Evolutionary conservation across 2,797 vertebrate species (phyloP).

Genomic region (Chiroxiphia lanceolata): DNA sequence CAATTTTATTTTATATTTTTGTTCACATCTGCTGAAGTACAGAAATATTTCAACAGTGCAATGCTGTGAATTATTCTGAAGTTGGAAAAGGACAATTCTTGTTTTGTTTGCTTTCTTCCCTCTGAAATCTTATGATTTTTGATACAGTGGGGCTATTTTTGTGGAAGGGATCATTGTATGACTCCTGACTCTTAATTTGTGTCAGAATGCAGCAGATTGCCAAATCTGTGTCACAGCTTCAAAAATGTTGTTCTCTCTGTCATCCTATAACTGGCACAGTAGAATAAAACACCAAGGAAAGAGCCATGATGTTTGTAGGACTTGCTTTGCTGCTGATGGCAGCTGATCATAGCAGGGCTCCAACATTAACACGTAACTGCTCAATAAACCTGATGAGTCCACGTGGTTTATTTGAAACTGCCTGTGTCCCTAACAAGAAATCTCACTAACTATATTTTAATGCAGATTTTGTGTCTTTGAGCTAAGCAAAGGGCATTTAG

Average conservation of each 20-base stretch:
- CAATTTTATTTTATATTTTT: neutral
- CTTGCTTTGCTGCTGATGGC: neutral
- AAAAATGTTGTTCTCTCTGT: neutral
- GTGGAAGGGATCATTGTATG: neutral
- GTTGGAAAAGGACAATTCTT: neutral
- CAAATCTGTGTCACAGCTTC: neutral
- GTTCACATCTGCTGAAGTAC: neutral
- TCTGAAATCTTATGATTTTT: neutral
- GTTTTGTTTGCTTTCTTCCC: neutral
- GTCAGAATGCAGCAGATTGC: neutral
- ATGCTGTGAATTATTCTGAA: neutral
- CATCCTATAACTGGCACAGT: neutral
- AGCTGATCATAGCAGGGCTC: neutral
- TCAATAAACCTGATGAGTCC: neutral
- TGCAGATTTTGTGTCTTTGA: neutral
- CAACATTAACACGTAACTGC: neutral
- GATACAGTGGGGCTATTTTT: neutral
- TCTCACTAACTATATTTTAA: neutral
- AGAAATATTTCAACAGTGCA: neutral
- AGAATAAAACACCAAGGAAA: neutral
- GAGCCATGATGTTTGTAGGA: accelerated
- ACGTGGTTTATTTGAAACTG: neutral
- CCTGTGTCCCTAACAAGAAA: neutral
- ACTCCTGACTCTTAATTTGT: neutral
- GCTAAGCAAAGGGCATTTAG: accelerated